Percentiles rank a stretch among this genome's conserved stretches.
Conservation (phyloP, 2,113 vertebrate species). For the Podarcis muralis region DNA sequence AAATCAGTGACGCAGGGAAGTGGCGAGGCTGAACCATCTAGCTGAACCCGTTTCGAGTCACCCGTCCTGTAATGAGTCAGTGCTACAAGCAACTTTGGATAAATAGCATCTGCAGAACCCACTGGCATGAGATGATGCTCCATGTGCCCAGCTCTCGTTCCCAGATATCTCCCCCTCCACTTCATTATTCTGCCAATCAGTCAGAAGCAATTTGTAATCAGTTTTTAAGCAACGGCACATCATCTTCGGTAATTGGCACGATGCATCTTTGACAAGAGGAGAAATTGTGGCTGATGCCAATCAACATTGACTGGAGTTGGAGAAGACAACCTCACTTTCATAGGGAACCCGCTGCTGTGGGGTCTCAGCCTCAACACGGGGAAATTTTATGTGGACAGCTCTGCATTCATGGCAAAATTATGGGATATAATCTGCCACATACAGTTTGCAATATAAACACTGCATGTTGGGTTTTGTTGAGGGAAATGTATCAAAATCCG, state of each 20-base stretch:
- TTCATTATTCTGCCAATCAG: slow-evolving; percentile 76
- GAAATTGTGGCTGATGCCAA: slow-evolving; percentile 62
- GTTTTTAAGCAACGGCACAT: slow-evolving; percentile 69
- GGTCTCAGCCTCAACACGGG: background rate
- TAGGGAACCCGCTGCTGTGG: background rate
- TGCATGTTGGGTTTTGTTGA: background rate
- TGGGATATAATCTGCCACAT: background rate
- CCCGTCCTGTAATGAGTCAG: slow-evolving; percentile 23
- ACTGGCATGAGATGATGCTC: slow-evolving; percentile 47
- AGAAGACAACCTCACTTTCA: background rate
- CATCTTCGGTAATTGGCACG: slow-evolving; percentile 65
- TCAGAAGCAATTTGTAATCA: slow-evolving; percentile 78
- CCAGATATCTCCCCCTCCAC: slow-evolving; percentile 16
- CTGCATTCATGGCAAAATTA: background rate
- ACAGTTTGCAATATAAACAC: background rate
- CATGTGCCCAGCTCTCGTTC: slow-evolving; percentile 63
- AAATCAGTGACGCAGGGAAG: too few species aligned
- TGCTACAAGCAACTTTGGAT: slow-evolving; percentile 26
- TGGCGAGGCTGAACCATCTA: slow-evolving; percentile 48
- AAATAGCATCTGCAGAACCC: slow-evolving; percentile 59
- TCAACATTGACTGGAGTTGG: slow-evolving; percentile 30
- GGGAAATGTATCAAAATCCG: background rate
- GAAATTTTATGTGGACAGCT: background rate
- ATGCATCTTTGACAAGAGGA: slow-evolving; percentile 60
- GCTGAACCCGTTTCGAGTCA: background rate